Evolutionary conservation across 2,888 invertebrate species (phyloP), one percentile per base, ranked within the genome.

Genomic region (Yponomeuta sedellus): DNA sequence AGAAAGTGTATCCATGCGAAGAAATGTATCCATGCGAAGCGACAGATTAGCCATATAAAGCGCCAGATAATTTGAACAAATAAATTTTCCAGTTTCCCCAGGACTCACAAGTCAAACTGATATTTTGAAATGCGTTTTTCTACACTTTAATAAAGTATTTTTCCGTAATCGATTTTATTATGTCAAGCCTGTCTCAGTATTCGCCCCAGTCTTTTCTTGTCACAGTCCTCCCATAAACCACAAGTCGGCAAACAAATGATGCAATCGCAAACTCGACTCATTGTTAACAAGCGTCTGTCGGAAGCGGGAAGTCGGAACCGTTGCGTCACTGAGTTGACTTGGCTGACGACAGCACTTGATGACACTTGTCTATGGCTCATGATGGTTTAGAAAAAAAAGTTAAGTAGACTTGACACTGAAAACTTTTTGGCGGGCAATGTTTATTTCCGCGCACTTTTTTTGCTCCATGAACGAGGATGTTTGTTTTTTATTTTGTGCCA

Each of bases 301-400:
- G 64, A 64, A 64, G 52, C 64, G 64, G 64, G 64, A 64, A 64
- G 64, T 52, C 22, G 62, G 62, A 64, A 52, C 64, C 22, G 64
- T 64, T 64, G 25, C 44, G 64, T 64, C 64, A 64, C 34, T 39
- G 44, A 5, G 39, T 20, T 34, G 4, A 10, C 62, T n/a, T 34
- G n/a, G 39, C 22, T 59, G 59, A 59, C 25, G 59, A 59, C 22
- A 59, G 44, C 44, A 52, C 44, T 52, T 1, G 16, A 52, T 8
- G 44, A 52, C 44, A 52, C 5, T 52, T 52, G 16, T 52, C 44
- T 52, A 16, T 16, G 44, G 44, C 44, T 52, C 16, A 12, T 12
- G 44, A 52, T 12, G 44, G 16, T 16, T 52, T 52, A 52, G 34
- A 34, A 52, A 52, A 44, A 44, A 52, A 52, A 12, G 44, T 52